Percentiles rank a stretch among this genome's conserved stretches.
These are phyloP conservation scores for Ochropacha duplaris DNA, from an alignment of 2,888 invertebrate genomes.

Conservation along the genomic window DNA sequence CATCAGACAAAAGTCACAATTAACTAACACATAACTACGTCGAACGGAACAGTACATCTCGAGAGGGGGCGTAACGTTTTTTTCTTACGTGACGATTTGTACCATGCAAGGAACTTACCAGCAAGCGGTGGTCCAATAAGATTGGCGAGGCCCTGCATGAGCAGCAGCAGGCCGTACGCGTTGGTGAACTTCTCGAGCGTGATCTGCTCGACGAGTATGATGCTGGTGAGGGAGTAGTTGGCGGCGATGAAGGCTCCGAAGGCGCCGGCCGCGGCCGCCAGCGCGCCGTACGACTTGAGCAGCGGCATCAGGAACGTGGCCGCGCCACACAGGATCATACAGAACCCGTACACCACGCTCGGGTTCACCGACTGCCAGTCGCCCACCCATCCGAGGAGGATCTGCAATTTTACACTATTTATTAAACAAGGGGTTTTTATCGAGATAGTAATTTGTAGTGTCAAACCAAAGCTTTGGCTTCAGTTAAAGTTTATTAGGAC, in stretches of 20 bases:
- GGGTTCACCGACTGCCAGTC: constrained; percentile 91
- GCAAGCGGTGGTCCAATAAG: constrained; percentile 94
- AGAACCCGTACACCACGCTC: constrained; percentile 90
- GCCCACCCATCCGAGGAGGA: constrained; percentile 93
- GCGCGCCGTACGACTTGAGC: constrained; percentile 76
- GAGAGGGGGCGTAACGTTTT: too few relatives aligned
- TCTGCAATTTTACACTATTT: constrained; percentile 77
- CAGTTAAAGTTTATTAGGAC: too few relatives aligned
- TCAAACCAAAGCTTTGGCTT: too few relatives aligned
- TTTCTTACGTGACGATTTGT: too few relatives aligned
- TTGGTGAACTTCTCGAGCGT: constrained; percentile 95
- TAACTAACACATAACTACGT: too few relatives aligned
- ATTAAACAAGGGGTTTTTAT: too few relatives aligned
- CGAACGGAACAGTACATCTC: too few relatives aligned
- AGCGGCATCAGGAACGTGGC: constrained; percentile 89
- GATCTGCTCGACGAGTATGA: constrained; percentile 94
- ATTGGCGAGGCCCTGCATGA: constrained; percentile 95
- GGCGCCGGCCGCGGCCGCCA: constrained; percentile 87
- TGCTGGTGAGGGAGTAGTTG: constrained; percentile 95
- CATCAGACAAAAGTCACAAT: too few relatives aligned
- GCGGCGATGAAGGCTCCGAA: constrained; percentile 96
- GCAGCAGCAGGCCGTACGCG: constrained; percentile 93
- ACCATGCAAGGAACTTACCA: constrained; percentile 88
- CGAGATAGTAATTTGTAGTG: too few relatives aligned
- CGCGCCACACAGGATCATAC: constrained; percentile 89